Evolutionary conservation across 2,888 invertebrate genomes (phyloP).

Genomic region (Ischnus inquisitorius): DNA sequence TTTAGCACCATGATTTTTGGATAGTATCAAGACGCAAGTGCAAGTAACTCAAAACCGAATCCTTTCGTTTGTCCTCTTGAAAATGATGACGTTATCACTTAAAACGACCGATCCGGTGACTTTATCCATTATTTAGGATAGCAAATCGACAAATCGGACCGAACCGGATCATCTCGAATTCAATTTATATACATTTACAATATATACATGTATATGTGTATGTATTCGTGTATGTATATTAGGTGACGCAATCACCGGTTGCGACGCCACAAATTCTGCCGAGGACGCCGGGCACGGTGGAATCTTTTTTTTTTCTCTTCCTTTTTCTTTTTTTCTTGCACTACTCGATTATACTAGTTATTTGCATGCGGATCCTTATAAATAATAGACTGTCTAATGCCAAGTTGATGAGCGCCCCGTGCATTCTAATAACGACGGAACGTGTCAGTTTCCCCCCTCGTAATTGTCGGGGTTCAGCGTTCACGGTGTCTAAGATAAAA

Average conservation of each 20-base stretch:
- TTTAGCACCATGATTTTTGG: constrained; percentile 1
- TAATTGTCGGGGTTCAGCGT: neutral
- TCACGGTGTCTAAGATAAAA: neutral
- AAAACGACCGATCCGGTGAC: too few relatives aligned
- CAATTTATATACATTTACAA: neutral
- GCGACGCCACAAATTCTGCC: constrained; percentile 45
- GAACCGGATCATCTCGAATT: neutral
- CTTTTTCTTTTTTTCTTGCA: constrained; percentile 34
- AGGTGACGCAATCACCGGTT: constrained; percentile 51
- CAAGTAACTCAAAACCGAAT: neutral
- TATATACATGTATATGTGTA: neutral
- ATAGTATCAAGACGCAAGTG: neutral
- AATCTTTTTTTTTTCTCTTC: constrained; percentile 26
- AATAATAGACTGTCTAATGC: constrained; percentile 39
- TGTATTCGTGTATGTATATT: neutral
- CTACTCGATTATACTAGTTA: constrained; percentile 42
- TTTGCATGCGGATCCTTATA: constrained; percentile 51
- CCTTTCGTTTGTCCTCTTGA: neutral
- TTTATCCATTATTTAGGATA: neutral
- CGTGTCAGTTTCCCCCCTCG: neutral
- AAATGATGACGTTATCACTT: neutral
- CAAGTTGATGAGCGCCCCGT: constrained; percentile 15
- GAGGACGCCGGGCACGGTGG: constrained; percentile 44
- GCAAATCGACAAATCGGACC: neutral
- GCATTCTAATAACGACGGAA: constrained; percentile 22